Evolutionary conservation across 1,140 invertebrate genomes (phyloP), one percentile per base, ranked within the genome.

Genomic region (Leptinotarsa texana): DNA sequence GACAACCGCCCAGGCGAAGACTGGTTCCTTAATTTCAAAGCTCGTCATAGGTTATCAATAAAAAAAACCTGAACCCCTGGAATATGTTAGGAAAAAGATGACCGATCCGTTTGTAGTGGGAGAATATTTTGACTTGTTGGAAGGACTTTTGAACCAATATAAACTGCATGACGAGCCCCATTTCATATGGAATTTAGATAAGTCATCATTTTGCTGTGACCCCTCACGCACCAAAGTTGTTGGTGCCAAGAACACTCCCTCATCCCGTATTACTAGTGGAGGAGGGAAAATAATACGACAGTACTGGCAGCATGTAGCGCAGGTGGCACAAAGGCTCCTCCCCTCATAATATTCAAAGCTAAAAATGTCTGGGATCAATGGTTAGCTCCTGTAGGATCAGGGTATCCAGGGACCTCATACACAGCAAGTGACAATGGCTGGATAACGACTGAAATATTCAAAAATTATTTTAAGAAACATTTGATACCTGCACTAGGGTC

Each of bases 341-440:
- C 85, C 27, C 73, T 86, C 17, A 84, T 86, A 18, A 78, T 85
- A 33, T 84, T 77, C 78, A 82, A 82, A 72, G 81, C 77, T 49
- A 74, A 76, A 74, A 63, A 76, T 66, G 57, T 80, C 33, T 80
- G 77, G 78, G 72, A 77, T 67, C 17, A 80, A 57, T 82, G 75
- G 79, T 49, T 63, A 8, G 67, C 77, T 33, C 21, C 47, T 11
- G 74, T 73, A 61, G 62, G 67, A 22, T 67, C 13, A 13, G 49
- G 11, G 22, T 84, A 73, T 81, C 78, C 81, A 24, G 78, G 76
- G 17, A 84, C 78, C 3, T 71, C 75, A 5, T 83, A 85, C 77
- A 80, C 82, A 49, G 82, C 81, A 11, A 82, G 77, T 4, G 74
- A 48, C 67, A 84, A 84, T 69, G 82, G 84, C 6, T 83, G 83